A percentile compares a stretch with the other conserved stretches of the same genome.
These are phyloP conservation scores for Nysson spinosus DNA, from an alignment of 2,888 invertebrate genomes.

Conservation along the genomic window DNA sequence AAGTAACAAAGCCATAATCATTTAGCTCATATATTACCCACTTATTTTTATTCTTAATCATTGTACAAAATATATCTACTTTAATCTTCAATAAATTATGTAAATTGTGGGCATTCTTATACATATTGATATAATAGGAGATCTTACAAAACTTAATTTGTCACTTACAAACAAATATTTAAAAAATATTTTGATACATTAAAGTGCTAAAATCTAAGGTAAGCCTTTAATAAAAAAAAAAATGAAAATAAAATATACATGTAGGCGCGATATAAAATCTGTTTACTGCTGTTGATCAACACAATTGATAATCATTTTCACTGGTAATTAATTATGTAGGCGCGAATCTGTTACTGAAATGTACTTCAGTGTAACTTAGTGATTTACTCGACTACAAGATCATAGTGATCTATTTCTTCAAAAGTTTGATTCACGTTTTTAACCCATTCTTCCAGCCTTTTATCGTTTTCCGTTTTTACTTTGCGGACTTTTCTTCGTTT, in stretches of 20 bases:
- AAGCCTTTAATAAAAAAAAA: no score
- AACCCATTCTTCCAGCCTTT: constrained; percentile 64
- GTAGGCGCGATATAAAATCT: no score
- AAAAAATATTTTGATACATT: neutral
- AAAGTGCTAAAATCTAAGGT: neutral
- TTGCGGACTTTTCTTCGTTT: constrained; percentile 54
- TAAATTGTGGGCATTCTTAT: neutral
- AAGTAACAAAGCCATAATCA: neutral
- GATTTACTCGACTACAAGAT: constrained; percentile 66
- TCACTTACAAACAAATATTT: neutral
- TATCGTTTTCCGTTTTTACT: constrained; percentile 51
- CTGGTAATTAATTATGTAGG: no score
- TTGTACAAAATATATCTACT: no score
- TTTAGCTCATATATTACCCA: constrained; percentile 5
- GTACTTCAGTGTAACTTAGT: no score
- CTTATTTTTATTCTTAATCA: no score
- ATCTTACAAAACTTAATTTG: constrained; percentile 6
- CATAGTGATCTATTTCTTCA: constrained; percentile 68
- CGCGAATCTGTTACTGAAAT: no score
- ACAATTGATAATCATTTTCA: no score
- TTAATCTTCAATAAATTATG: constrained; percentile 25
- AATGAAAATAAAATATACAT: no score
- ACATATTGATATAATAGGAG: neutral
- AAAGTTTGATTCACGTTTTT: constrained; percentile 67
- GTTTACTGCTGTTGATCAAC: no score